Base-by-base conservation (phyloP, 2,888 invertebrate genomes). In the Caenorhabditis angaria region DNA sequence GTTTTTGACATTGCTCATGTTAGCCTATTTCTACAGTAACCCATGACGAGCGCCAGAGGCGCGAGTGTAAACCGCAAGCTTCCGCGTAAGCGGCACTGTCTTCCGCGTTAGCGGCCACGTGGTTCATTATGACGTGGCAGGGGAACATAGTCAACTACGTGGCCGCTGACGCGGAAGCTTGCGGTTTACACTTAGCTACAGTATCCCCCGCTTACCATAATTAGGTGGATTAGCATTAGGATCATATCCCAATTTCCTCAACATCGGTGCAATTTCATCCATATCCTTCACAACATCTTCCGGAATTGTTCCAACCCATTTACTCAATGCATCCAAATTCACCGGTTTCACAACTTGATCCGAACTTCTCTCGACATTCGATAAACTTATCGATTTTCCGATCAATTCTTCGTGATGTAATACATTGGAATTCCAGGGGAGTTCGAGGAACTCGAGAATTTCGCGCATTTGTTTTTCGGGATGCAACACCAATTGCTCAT, bases 391-490 rank as follows among this genome's bases (percentile, higher is more conserved):
- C 35, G 85, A 83, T 50, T 95, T 93, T 90, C 97, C 96, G 88
- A 99, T 95, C 88, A 93, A 93, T 88, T 94, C 93, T 89, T 99
- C 95, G 90, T 99, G 99, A 90, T 97, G 96, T 85, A 99, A 91
- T 75, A 99, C 96, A 56, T 94, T 92, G 80, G 94, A 94, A 90
- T 94, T 92, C 97, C 97, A 99, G 47, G 94, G 94, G 82, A 99
- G 91, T 82, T 93, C 93, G 75, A 99, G 91, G 90, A 96, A 99
- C 78, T 90, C 90, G 29, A 96, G 91, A 86, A 97, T 94, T 88
- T 92, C 92, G 80, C 92, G 91, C 93, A 97, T 92, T 91, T 94
- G 94, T 78, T 91, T 91, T 77, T 92, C 92, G 10, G 97, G 97
- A 90, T 95, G 94, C 82, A 99, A 91, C 83, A 97, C 97, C 86